Evolutionary conservation across 2,113 vertebrate genomes (phyloP).

Genomic region (Circaetus gallicus): DNA sequence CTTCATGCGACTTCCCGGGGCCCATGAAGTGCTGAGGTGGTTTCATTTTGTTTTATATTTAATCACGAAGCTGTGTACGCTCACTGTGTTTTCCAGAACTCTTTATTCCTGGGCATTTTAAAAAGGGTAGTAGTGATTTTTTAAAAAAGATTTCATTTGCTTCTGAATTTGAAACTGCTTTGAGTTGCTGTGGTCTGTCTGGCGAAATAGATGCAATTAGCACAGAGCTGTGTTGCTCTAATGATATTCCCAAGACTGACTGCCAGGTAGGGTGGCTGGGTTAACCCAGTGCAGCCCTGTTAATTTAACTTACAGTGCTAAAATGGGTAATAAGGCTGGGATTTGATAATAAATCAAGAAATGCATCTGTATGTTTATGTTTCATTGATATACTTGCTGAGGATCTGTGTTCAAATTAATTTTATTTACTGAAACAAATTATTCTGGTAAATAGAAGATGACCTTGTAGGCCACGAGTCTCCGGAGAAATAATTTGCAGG

Average conservation of each 20-base stretch:
- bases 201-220: background rate
- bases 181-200: background rate
- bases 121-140: background rate
- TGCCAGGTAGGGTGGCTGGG: background rate
- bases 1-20: background rate
- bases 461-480: background rate
- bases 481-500: background rate
- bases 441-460: background rate
- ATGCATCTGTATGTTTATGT: background rate
- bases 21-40: background rate
- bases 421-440: background rate
- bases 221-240: background rate
- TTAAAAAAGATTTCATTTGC: background rate
- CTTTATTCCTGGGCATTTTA: background rate
- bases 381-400: background rate
- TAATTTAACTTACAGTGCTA: background rate
- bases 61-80: fast-evolving
- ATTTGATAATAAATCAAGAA: background rate
- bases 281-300: background rate
- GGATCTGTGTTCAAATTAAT: background rate
- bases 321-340: background rate
- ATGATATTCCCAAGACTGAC: background rate
- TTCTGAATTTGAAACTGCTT: background rate
- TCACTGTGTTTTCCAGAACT: background rate
- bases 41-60: background rate